Base-by-base conservation (phyloP, 1,140 invertebrate genomes). In the Anthonomus grandis region DNA sequence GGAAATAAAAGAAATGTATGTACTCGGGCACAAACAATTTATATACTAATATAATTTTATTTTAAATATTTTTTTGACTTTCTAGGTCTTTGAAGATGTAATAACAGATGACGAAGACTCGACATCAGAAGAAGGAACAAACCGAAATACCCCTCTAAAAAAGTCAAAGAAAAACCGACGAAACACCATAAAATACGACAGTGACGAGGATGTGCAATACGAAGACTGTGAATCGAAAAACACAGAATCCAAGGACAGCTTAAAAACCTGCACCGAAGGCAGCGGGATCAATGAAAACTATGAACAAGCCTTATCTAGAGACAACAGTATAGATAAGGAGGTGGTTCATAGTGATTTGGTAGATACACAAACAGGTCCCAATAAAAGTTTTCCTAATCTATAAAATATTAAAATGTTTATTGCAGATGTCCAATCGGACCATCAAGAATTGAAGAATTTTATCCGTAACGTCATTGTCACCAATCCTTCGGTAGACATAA, bases 401-500 rank as follows among this genome's bases (percentile, higher is more conserved):
- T n/a, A n/a, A n/a, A n/a, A n/a, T n/a, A n/a, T n/a, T n/a, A n/a
- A n/a, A n/a, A n/a, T n/a, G n/a, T n/a, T n/a, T n/a, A n/a, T n/a
- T n/a, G n/a, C n/a, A n/a, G n/a, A n/a, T n/a, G n/a, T n/a, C n/a
- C 22, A 58, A 12, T 27, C 13, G 1, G 37, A 61, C 18, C 27
- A 53, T 41, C 52, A 46, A 24, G 65, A 67, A 42, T 34, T 69
- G 12, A 53, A 60, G 56, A 64, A 68, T 60, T 71, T 71, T 49
- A 60, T 71, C 12, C 79, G 77, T 0, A 81, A 82, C 52, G 83
- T 85, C 2, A 84, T 85, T 61, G 79, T 85, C 2, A 85, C 83
- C 0, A 83, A 84, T 64, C 81, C 83, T 0, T 84, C 82, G 12
- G 78, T 85, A 13, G 83, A 85, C 67, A 75, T 84, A 15, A 65